Percentiles rank a stretch among this genome's conserved stretches.
Evolutionary conservation across 2,888 invertebrate genomes (phyloP).

Genomic region (Ligdia adustata): DNA sequence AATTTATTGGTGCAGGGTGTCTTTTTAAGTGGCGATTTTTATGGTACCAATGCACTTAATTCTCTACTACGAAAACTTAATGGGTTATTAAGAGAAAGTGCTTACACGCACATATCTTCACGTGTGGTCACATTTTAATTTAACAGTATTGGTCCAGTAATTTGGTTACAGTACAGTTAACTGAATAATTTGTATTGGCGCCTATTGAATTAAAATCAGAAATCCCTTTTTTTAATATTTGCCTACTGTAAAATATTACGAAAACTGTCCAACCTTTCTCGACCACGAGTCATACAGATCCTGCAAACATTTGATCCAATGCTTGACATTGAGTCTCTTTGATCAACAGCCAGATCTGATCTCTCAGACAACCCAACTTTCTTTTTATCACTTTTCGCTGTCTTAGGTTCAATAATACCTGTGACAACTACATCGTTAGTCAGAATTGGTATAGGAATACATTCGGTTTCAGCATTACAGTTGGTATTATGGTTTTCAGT

Average conservation of each 20-base stretch:
- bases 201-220: too few relatives aligned
- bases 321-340: constrained; percentile 75
- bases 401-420: constrained; percentile 49
- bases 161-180: too few relatives aligned
- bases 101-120: too few relatives aligned
- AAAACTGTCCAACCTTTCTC: constrained; percentile 59
- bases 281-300: constrained; percentile 84
- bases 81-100: too few relatives aligned
- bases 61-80: too few relatives aligned
- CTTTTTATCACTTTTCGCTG: constrained; percentile 62
- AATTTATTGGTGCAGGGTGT: too few relatives aligned
- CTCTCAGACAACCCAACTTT: constrained; percentile 63
- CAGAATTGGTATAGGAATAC: constrained; percentile 32
- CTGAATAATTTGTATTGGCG: too few relatives aligned
- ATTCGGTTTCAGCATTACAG: constrained; percentile 48
- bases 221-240: too few relatives aligned
- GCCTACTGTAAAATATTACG: not conserved
- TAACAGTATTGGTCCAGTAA: too few relatives aligned
- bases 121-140: too few relatives aligned
- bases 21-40: too few relatives aligned
- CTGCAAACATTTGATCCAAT: constrained; percentile 86
- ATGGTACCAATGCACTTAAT: too few relatives aligned
- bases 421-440: constrained; percentile 61
- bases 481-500: constrained; percentile 46
- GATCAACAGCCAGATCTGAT: constrained; percentile 60